These are phyloP conservation scores for Eulithis testata DNA, from an alignment of 2,888 invertebrate species.

Conservation along the genomic window DNA sequence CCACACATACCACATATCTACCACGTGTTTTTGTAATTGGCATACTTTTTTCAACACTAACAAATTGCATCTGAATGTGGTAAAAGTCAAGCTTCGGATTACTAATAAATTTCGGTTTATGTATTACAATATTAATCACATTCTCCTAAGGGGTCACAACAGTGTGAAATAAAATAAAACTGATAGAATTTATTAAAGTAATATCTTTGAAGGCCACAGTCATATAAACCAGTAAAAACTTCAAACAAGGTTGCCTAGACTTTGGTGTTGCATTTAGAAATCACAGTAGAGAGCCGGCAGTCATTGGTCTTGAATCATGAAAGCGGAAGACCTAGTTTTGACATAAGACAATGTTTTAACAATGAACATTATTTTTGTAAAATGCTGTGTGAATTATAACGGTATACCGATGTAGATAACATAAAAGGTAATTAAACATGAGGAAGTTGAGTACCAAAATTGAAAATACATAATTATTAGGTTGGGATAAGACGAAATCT, in stretches of 20 bases:
- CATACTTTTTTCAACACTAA: slow-evolving; percentile 33
- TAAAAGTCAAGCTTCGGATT: background rate
- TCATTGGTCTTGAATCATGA: slow-evolving; percentile 24
- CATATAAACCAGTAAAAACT: background rate
- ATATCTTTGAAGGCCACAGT: background rate
- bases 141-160: too few relatives aligned
- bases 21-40: slow-evolving; percentile 49
- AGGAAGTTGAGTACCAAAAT: background rate
- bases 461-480: background rate
- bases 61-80: slow-evolving; percentile 4
- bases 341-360: slow-evolving; percentile 11
- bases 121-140: too few relatives aligned
- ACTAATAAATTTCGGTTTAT: too few relatives aligned
- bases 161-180: background rate
- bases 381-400: slow-evolving; percentile 5
- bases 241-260: background rate
- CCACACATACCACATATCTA: slow-evolving; percentile 48
- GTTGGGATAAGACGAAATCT: too few relatives aligned
- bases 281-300: background rate
- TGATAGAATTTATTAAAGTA: too few relatives aligned
- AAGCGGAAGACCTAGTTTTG: slow-evolving; percentile 31
- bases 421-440: background rate
- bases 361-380: slow-evolving; percentile 8
- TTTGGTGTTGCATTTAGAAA: slow-evolving; percentile 12
- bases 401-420: slow-evolving; percentile 3